phyloP scores from a whole-genome alignment of 2,113 vertebrate species.

The Hyaena hyaena region DNA sequence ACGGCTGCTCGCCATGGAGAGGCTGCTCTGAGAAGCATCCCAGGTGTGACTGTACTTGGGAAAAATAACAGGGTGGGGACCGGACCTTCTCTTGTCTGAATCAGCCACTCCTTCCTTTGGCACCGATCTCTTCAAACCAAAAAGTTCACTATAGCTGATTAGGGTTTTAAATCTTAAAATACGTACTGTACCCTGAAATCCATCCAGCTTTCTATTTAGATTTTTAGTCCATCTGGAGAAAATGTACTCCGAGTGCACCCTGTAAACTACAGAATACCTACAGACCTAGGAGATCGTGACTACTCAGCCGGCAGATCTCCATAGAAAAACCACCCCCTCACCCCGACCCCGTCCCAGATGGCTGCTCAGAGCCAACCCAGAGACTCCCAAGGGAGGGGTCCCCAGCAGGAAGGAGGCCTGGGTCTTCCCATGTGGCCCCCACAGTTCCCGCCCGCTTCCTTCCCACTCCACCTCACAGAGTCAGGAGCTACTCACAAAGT shows the following conservation, averaged over 20 bases:
- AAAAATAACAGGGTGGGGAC: neutral
- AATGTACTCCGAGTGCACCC: conserved; percentile 40
- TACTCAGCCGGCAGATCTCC: neutral
- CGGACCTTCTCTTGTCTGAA: neutral
- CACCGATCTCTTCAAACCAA: neutral
- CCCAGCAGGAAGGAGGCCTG: neutral
- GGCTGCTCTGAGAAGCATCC: neutral
- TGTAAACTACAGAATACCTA: neutral
- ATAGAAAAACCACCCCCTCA: neutral
- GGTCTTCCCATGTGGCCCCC: neutral
- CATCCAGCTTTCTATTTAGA: conserved; percentile 12
- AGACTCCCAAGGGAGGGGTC: neutral
- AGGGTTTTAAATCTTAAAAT: conserved; percentile 29
- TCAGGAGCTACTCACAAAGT: conserved; percentile 74
- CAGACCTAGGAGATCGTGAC: neutral
- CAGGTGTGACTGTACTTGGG: neutral
- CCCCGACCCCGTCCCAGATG: neutral
- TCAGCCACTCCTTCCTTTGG: neutral
- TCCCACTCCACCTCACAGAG: conserved; percentile 65
- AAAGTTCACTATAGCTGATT: neutral
- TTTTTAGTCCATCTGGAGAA: conserved; percentile 43
- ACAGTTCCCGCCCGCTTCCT: conserved; percentile 13
- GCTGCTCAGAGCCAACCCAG: neutral
- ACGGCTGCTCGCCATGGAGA: neutral
- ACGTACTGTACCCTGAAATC: neutral